These are phyloP conservation scores for Sciurus niger DNA, from an alignment of 2,113 vertebrate species.

Conservation along the genomic window DNA sequence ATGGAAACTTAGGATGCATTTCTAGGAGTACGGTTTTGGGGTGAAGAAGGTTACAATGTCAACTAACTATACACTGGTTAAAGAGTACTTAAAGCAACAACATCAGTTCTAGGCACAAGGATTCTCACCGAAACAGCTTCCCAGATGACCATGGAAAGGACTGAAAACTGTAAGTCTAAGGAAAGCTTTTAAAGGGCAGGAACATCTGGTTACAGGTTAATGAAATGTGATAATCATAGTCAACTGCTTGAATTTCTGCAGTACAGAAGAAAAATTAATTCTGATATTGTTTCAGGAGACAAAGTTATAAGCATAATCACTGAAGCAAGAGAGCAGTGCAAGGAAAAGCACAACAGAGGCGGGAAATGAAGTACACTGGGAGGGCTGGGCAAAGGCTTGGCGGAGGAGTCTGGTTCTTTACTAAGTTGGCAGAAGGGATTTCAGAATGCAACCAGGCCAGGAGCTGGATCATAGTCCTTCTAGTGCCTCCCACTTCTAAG, in stretches of 20 bases:
- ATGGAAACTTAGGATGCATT: not conserved
- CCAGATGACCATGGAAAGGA: not conserved
- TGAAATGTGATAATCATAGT: rapidly evolving
- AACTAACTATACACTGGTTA: rapidly evolving
- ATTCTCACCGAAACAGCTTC: not conserved
- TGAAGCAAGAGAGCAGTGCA: no score
- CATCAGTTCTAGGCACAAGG: not conserved
- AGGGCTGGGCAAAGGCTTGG: not conserved
- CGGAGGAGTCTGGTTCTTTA: no score
- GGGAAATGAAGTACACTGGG: not conserved
- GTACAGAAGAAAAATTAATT: rapidly evolving
- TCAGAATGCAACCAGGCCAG: not conserved
- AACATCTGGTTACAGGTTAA: rapidly evolving
- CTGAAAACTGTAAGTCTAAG: not conserved
- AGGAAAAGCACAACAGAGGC: not conserved
- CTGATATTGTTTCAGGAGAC: not conserved
- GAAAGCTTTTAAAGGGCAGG: rapidly evolving
- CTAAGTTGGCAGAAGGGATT: rapidly evolving
- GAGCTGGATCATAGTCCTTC: not conserved
- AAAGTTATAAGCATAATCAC: no score
- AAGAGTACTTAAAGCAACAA: not conserved
- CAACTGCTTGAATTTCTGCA: rapidly evolving
- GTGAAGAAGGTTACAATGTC: not conserved
- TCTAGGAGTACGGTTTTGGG: not conserved
- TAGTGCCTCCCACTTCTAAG: not conserved